Percentiles rank a stretch among this genome's conserved stretches.
Conservation (phyloP, 2,113 vertebrate species). For the Rhodinocichla rosea region DNA sequence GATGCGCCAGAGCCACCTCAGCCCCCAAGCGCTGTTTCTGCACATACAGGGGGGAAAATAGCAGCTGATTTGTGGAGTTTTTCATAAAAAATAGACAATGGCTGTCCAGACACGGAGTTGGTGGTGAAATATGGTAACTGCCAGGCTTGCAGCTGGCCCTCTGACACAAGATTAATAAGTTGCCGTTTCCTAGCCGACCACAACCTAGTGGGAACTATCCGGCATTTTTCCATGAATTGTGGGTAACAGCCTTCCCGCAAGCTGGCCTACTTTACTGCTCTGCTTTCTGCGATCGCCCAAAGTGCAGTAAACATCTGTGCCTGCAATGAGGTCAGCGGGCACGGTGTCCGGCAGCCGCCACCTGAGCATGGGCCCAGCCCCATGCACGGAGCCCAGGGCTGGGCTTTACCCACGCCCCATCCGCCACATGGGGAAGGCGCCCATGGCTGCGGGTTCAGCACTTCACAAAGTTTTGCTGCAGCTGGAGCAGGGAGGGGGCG, state of each 20-base stretch:
- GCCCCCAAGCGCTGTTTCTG: constrained; percentile 44
- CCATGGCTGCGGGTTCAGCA: constrained; percentile 3
- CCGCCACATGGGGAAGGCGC: background rate
- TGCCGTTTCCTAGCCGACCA: constrained; percentile 99
- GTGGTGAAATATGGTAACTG: constrained; percentile 90
- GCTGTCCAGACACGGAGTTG: constrained; percentile 82
- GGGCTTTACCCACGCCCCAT: background rate
- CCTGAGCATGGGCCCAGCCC: constrained; percentile 59
- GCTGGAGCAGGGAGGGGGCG: background rate
- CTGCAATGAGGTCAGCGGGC: constrained; percentile 85
- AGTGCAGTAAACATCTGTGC: constrained; percentile 92
- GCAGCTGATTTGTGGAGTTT: constrained; percentile 82
- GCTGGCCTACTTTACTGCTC: constrained; percentile 93
- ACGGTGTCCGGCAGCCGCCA: constrained; percentile 71
- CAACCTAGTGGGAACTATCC: constrained; percentile 99
- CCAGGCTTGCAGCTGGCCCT: constrained; percentile 96
- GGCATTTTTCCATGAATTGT: constrained; percentile 87
- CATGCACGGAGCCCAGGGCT: background rate
- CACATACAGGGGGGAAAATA: constrained; percentile 39
- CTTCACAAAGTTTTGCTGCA: constrained; percentile 67
- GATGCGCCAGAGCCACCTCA: constrained; percentile 63
- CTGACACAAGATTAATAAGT: constrained; percentile 99
- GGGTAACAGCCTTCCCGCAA: constrained; percentile 95
- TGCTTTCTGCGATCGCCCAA: constrained; percentile 80
- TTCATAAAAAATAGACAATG: constrained; percentile 76